Evolutionary conservation across 2,113 vertebrate genomes (phyloP), one percentile per base, ranked within the genome.

Genomic region (Lynx canadensis): DNA sequence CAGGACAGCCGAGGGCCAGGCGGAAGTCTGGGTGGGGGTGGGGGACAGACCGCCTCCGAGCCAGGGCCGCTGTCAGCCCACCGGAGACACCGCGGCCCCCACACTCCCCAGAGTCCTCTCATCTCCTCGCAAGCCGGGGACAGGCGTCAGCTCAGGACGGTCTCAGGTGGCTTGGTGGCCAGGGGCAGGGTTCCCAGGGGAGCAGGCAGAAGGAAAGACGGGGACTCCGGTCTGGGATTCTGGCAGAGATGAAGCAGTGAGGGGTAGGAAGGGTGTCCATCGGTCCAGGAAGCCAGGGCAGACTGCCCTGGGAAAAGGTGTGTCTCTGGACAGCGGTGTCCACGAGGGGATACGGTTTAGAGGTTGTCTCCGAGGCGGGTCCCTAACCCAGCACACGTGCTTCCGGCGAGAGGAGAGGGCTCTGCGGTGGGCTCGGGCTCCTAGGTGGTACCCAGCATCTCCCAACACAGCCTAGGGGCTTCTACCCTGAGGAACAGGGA

Each of bases 131-230:
- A 33, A 4, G 27, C 33, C 1, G 36, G 33, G 33, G 38, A 36
- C 69, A 6, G 45, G 69, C 1, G 55, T 13, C 33, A 1, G 69
- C 69, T 5, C 68, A 1, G 79, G 29, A 2, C 1, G n/a, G 6
- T 2, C 45, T 0, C 13, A 1, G 38, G 8, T 2, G 69, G 23
- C 29, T 5, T 2, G 15, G 23, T 8, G 33, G 3, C 23, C 3
- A 0, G 31, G 0, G 9, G 8, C 10, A 19, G n/a, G 19, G n/a
- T 0, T 27, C 25, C 31, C 29, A 8, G 10, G 71, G 12, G 25
- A 23, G 69, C 33, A 9, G 16, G 29, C 3, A 19, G 55, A 23
- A 66, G 45, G 36, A 33, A 31, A 12, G 50, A 0, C 13, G 0
- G n/a, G 48, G 50, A 3, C 5, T 14, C 23, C 33, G 1, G 38